phyloP scores from a whole-genome alignment of 2,797 vertebrate genomes.

The Hapalemur alaotrensis region DNA sequence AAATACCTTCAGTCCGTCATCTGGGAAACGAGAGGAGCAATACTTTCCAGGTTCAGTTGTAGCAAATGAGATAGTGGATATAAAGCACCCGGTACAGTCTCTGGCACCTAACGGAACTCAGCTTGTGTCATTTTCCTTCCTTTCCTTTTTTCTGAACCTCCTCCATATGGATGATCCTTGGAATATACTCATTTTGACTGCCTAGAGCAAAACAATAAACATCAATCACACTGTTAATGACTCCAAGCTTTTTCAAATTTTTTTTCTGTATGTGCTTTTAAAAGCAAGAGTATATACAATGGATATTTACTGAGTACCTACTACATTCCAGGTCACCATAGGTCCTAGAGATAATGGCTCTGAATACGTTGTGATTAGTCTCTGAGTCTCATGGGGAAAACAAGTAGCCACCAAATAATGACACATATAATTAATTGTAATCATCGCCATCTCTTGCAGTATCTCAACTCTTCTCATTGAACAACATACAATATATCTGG shows the following conservation, averaged over 20 bases:
- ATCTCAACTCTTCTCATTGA: neutral
- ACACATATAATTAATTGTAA: neutral
- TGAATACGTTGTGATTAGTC: neutral
- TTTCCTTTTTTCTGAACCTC: neutral
- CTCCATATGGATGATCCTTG: neutral
- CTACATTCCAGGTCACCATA: neutral
- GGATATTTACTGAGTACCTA: neutral
- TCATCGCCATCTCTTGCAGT: neutral
- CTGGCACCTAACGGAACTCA: neutral
- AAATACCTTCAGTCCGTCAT: neutral
- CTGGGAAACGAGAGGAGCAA: neutral
- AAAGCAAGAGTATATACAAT: neutral
- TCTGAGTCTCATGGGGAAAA: neutral
- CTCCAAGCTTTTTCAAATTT: neutral
- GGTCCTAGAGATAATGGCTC: neutral
- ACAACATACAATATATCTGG: neutral
- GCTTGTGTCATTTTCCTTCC: neutral
- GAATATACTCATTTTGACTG: neutral
- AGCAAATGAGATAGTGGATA: neutral
- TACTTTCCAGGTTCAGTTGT: neutral
- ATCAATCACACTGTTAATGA: neutral
- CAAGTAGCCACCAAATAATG: neutral
- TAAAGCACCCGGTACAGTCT: neutral
- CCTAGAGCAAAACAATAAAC: neutral
- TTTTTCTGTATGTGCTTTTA: neutral